Evolutionary conservation across 2,113 vertebrate species (phyloP), one percentile per base, ranked within the genome.

Genomic region (Dinomys branickii): DNA sequence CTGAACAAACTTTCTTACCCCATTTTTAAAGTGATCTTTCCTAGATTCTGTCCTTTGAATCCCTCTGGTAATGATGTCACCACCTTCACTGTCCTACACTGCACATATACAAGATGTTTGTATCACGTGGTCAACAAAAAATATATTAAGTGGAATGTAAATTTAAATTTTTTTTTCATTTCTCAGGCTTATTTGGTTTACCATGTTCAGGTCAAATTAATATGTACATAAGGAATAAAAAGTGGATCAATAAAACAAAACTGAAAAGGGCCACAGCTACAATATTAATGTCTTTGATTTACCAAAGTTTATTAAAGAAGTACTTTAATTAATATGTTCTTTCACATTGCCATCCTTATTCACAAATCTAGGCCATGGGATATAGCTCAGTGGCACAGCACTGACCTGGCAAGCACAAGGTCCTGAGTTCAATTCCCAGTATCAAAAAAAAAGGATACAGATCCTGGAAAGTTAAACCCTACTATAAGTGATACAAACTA

Each of bases 91-190:
- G 59, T 83, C 14, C 28, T 69, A 89, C 38, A 24, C 20, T 71
- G n/a, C 41, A 41, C n/a, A 33, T 94, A 80, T 35, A 84, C 1
- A 38, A 90, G 69, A 41, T 80, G 61, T 94, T 93, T 83, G 92
- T 56, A 95, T 58, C 24, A 94, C 26, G 47, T 19, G 47, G 2
- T 86, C 73, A 88, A 85, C 80, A 33, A 82, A 96, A 71, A 95
- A 85, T 14, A 52, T 11, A 88, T 58, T 26, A 26, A 90, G 35
- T 35, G 12, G 22, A 73, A 73, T 9, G 10, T 20, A 61, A 63
- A 97, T 75, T 96, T 96, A 67, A 96, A 96, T 26, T 95, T 47
- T 91, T 93, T 65, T 83, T 12, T 73, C 90, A 88, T 96, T 96
- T 82, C 77, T 85, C 35, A 44, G 50, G 6, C 35, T 94, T 71